Evolutionary conservation across 2,888 invertebrate genomes (phyloP).

Genomic region (Ochlodes sylvanus): DNA sequence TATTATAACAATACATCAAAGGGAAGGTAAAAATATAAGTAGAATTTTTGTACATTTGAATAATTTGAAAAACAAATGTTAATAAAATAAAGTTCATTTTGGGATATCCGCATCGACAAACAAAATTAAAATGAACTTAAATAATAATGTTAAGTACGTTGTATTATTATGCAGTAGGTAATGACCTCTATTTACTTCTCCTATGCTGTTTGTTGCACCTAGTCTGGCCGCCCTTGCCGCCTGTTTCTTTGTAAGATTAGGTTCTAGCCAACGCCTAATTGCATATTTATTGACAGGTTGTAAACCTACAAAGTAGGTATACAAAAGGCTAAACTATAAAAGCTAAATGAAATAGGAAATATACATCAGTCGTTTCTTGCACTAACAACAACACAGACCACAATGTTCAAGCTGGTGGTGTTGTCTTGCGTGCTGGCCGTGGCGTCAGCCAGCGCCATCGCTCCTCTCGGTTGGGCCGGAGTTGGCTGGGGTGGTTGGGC

Average conservation of each 20-base stretch:
- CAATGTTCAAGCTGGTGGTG: slow-evolving; percentile 86
- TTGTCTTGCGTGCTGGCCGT: slow-evolving; percentile 86
- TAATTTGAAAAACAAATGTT: too few species aligned
- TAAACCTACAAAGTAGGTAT: slow-evolving; percentile 52
- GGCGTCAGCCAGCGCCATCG: slow-evolving; percentile 74
- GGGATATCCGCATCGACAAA: too few species aligned
- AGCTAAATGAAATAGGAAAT: slow-evolving; percentile 59
- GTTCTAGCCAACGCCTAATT: slow-evolving; percentile 46
- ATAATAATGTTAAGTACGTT: too few species aligned
- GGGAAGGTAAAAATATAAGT: too few species aligned
- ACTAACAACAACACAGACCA: slow-evolving; percentile 80
- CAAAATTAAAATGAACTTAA: too few species aligned
- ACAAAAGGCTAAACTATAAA: slow-evolving; percentile 58
- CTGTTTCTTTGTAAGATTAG: slow-evolving; percentile 47
- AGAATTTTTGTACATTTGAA: too few species aligned
- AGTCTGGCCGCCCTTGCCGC: slow-evolving; percentile 43
- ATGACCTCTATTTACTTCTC: too few species aligned
- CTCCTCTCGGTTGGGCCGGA: slow-evolving; percentile 45
- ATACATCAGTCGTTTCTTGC: slow-evolving; percentile 68
- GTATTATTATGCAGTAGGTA: too few species aligned
- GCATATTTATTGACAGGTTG: slow-evolving; percentile 59
- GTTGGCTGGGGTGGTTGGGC: slow-evolving; percentile 51
- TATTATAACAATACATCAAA: too few species aligned
- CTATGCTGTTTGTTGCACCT: slow-evolving; percentile 35
- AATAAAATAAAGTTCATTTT: too few species aligned